phyloP scores from a whole-genome alignment of 30 jellyfish, hydroid and myxozoan genomes.

The Cassiopea xamachana region DNA sequence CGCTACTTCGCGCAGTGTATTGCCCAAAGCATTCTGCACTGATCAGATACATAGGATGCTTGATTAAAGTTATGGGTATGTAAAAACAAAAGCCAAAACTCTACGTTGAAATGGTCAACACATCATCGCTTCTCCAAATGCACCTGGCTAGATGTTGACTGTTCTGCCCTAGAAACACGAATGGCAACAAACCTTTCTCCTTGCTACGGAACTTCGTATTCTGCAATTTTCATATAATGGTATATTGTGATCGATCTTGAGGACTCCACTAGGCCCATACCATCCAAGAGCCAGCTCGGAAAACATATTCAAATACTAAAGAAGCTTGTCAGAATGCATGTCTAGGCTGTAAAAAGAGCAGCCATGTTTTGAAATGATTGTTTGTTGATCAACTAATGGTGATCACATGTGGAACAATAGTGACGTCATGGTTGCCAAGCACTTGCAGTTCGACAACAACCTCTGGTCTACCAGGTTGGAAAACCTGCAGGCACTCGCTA shows the following conservation, averaged over 20 bases:
- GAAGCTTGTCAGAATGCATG: background rate
- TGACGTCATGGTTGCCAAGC: background rate
- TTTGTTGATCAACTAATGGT: background rate
- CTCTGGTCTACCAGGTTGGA: no score
- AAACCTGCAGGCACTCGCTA: no score
- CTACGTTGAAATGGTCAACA: background rate
- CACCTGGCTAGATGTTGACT: background rate
- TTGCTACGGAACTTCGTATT: background rate
- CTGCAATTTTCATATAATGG: constrained; percentile 3
- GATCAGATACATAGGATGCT: no score
- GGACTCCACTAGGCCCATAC: background rate
- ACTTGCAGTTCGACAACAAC: background rate
- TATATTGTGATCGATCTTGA: background rate
- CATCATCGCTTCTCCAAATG: background rate
- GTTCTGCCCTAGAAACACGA: background rate
- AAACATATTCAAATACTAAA: constrained; percentile 1
- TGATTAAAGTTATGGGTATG: no score
- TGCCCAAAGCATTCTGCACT: no score
- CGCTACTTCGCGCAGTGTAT: no score
- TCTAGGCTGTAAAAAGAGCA: background rate
- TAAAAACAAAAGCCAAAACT: background rate
- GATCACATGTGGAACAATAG: background rate
- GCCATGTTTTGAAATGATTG: background rate
- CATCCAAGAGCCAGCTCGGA: constrained; percentile 35
- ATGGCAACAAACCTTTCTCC: background rate